Evolutionary conservation across 2,797 vertebrate genomes (phyloP).

Genomic region (Syndactyla subalaris): DNA sequence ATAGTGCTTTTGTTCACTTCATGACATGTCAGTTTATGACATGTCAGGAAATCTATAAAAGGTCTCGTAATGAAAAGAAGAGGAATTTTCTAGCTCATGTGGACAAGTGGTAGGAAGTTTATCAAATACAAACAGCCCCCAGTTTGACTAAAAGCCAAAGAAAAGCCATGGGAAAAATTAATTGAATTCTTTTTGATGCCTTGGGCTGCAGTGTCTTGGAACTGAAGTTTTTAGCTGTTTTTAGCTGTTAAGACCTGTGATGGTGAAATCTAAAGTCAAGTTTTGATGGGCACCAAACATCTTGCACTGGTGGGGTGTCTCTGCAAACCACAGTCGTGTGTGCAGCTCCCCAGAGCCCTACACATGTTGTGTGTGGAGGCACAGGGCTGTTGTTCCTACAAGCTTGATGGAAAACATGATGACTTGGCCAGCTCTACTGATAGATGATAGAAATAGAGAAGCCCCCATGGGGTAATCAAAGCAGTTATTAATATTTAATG

Average conservation of each 20-base stretch:
- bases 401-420: not conserved
- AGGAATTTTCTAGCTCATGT: not conserved
- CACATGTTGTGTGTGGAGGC: fast-evolving
- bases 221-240: not conserved
- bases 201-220: not conserved
- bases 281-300: not conserved
- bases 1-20: not conserved
- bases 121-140: not conserved
- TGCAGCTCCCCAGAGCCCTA: not conserved
- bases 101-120: not conserved
- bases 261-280: not conserved
- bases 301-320: not conserved
- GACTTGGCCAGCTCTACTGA: not conserved
- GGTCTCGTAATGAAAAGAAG: not conserved
- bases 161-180: not conserved
- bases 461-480: not conserved
- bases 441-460: not conserved
- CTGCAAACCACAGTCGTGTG: fast-evolving
- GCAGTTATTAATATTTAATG: not conserved
- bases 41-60: not conserved
- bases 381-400: not conserved
- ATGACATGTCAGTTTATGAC: not conserved
- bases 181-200: not conserved
- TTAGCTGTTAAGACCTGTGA: not conserved
- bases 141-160: not conserved